These are phyloP conservation scores for Stegostoma tigrinum DNA, from an alignment of 2,113 vertebrate species.

Conservation along the genomic window DNA sequence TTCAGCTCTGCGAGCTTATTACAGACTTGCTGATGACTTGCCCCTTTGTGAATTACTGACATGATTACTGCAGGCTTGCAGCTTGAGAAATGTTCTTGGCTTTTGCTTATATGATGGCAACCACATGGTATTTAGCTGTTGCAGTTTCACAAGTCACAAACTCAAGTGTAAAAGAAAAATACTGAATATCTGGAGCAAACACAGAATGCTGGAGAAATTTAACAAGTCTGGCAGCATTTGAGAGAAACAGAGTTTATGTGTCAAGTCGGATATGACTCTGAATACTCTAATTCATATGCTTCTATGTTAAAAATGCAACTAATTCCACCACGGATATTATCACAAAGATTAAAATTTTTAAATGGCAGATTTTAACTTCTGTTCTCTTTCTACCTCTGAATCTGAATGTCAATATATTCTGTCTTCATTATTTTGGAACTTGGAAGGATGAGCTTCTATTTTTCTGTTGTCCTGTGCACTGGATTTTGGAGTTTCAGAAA, in stretches of 20 bases:
- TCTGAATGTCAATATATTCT: background rate
- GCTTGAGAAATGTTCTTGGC: background rate
- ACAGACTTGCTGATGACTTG: too few relatives aligned
- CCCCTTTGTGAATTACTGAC: background rate
- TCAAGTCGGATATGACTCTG: too few relatives aligned
- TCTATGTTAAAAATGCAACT: background rate
- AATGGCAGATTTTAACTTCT: background rate
- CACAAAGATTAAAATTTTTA: constrained; percentile 4
- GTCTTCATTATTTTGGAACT: background rate
- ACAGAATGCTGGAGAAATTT: too few relatives aligned
- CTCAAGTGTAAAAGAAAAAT: too few relatives aligned
- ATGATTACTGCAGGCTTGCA: background rate
- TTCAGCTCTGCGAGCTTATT: background rate
- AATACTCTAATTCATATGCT: too few relatives aligned
- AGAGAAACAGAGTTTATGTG: too few relatives aligned
- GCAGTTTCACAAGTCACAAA: background rate
- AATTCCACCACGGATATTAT: background rate
- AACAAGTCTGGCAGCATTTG: too few relatives aligned
- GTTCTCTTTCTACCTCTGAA: background rate
- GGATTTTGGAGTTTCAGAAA: background rate
- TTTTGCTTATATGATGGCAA: background rate
- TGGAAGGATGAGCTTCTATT: background rate
- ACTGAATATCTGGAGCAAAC: too few relatives aligned
- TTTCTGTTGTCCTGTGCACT: background rate
- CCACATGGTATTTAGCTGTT: background rate